Percentiles rank a stretch among this genome's conserved stretches.
Evolutionary conservation across 37 sponge, comb jelly and placozoan genomes (phyloP).

Genomic region (Haliclona indistincta): DNA sequence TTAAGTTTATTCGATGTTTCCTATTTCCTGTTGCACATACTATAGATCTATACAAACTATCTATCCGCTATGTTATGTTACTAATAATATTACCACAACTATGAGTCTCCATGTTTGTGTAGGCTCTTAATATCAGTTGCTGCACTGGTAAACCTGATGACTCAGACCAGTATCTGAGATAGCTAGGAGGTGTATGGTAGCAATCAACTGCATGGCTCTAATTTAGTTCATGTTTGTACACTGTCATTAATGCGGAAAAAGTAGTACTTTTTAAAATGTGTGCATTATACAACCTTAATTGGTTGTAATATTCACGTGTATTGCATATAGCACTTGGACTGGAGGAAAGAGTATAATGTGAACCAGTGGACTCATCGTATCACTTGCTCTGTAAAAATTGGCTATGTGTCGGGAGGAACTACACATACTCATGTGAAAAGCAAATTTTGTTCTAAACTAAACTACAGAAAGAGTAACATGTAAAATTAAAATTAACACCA

Average conservation of each 20-base stretch:
- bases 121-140: no score
- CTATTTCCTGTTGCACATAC: no score
- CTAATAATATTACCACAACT: no score
- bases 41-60: no score
- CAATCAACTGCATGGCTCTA: no score
- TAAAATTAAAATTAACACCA: no score
- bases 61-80: no score
- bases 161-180: conserved; percentile 35
- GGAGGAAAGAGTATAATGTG: conserved; percentile 41
- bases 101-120: no score
- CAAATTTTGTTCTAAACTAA: not conserved
- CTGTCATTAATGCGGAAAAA: conserved; percentile 50
- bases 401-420: conserved; percentile 7
- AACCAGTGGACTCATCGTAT: conserved; percentile 54
- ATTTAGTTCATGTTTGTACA: no score
- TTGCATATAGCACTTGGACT: conserved; percentile 40
- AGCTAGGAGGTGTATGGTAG: conserved; percentile 39
- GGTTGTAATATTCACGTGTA: not conserved
- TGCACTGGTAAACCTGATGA: conserved; percentile 10
- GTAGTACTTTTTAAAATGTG: conserved; percentile 61
- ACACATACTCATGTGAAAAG: conserved; percentile 1
- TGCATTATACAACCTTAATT: no score
- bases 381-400: no score
- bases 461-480: conserved; percentile 12
- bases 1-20: no score